These are phyloP conservation scores for Etheostoma nigrum DNA, from an alignment of 2,797 vertebrate species.

Conservation along the genomic window DNA sequence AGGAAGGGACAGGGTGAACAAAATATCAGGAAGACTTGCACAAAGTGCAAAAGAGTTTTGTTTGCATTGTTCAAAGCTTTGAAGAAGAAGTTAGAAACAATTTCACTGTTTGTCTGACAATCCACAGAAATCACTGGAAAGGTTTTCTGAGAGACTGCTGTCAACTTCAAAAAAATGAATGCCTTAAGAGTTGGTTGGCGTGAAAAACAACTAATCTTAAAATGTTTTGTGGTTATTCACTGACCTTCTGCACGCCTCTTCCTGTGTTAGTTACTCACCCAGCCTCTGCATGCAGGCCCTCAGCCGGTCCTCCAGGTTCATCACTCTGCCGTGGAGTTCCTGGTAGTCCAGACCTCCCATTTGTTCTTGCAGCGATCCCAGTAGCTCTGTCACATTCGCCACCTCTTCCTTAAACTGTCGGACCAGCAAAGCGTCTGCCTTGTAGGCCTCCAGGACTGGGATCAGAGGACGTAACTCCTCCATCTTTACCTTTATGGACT, in stretches of 20 bases:
- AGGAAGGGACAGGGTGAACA: background rate
- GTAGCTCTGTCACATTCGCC: constrained; percentile 94
- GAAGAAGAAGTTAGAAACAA: background rate
- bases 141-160: background rate
- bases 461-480: constrained; percentile 76
- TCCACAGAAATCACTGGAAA: background rate
- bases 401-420: constrained; percentile 97
- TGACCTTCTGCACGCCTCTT: too few species aligned
- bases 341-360: constrained; percentile 97
- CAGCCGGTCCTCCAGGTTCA: constrained; percentile 95
- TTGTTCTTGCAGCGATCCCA: constrained; percentile 95
- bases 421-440: constrained; percentile 96
- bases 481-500: constrained; percentile 80
- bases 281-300: constrained; percentile 97
- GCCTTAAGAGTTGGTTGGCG: too few species aligned
- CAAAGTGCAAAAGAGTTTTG: too few species aligned
- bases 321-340: constrained; percentile 94
- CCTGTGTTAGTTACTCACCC: constrained; percentile 49
- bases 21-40: background rate
- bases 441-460: constrained; percentile 89
- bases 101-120: too few species aligned
- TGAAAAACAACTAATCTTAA: too few species aligned
- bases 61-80: background rate
- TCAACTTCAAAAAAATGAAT: background rate
- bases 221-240: too few species aligned